These are phyloP conservation scores for Trissolcus japonicus DNA, from an alignment of 2,888 invertebrate species.

Conservation along the genomic window DNA sequence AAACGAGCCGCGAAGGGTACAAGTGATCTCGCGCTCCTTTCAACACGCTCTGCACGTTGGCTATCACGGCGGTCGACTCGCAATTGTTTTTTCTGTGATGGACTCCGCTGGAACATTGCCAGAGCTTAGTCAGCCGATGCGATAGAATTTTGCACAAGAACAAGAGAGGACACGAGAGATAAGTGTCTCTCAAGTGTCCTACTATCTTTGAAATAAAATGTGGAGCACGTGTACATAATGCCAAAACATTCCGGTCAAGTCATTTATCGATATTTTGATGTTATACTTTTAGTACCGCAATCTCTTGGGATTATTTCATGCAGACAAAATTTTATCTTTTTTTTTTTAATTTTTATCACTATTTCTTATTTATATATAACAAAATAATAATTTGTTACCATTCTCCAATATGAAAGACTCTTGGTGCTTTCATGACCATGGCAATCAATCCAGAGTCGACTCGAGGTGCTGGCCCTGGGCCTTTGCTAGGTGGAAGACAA, in stretches of 20 bases:
- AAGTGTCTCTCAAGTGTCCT: constrained; percentile 37
- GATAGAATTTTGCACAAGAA: constrained; percentile 40
- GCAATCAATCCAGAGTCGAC: constrained; percentile 82
- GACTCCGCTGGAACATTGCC: constrained; percentile 85
- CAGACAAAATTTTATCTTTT: neutral
- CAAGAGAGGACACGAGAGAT: constrained; percentile 14
- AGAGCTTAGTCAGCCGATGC: constrained; percentile 45
- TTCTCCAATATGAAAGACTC: constrained; percentile 99
- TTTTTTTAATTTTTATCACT: neutral
- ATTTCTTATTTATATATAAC: constrained; percentile 1
- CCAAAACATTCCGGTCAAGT: constrained; percentile 23
- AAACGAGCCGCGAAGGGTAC: constrained; percentile 83
- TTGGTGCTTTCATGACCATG: constrained; percentile 92
- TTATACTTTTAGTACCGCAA: neutral
- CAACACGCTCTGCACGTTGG: constrained; percentile 88
- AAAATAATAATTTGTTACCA: constrained; percentile 82
- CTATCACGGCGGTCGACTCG: constrained; percentile 89
- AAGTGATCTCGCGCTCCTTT: constrained; percentile 83
- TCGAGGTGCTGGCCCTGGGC: constrained; percentile 74
- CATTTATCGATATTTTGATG: constrained; percentile 19
- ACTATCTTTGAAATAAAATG: constrained; percentile 49
- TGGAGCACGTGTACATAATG: constrained; percentile 31
- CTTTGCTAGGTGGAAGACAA: constrained; percentile 82
- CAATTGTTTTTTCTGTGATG: constrained; percentile 96
- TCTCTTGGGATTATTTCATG: no score